phyloP scores from a whole-genome alignment of 1,140 invertebrate species.

The Carposina sasakii region DNA sequence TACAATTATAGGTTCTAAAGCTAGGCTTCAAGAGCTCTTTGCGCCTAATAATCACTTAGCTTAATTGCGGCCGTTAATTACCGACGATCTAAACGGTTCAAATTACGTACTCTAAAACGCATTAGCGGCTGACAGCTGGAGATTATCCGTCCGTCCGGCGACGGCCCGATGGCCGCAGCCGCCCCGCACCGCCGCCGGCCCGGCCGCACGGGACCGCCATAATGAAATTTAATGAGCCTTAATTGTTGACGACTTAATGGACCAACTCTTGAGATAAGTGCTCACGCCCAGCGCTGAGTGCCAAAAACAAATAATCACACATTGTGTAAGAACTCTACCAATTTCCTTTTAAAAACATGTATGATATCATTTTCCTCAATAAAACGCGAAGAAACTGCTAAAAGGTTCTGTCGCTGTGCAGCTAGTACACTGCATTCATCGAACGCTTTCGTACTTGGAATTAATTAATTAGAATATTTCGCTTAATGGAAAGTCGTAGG shows the following conservation, averaged over 20 bases:
- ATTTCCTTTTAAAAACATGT: conserved; percentile 7
- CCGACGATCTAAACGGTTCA: conserved; percentile 68
- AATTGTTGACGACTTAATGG: conserved; percentile 70
- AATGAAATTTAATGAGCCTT: conserved; percentile 71
- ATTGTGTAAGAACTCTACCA: conserved; percentile 9
- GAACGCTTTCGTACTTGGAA: conserved; percentile 15
- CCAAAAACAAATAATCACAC: conserved; percentile 29
- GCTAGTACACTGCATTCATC: conserved; percentile 6
- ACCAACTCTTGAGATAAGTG: conserved; percentile 64
- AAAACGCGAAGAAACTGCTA: conserved; percentile 14
- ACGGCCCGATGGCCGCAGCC: conserved; percentile 35
- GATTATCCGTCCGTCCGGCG: conserved; percentile 68
- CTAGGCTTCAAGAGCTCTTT: too few species aligned
- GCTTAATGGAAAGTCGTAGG: conserved; percentile 20
- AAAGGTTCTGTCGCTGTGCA: conserved; percentile 17
- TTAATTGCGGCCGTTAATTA: conserved; percentile 67
- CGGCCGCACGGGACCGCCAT: conserved; percentile 42
- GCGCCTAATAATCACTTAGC: conserved; percentile 35
- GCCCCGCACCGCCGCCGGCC: conserved; percentile 22
- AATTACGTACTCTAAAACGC: conserved; percentile 73
- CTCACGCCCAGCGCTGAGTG: conserved; percentile 25
- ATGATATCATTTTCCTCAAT: conserved; percentile 14
- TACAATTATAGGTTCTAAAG: too few species aligned
- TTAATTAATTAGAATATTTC: conserved; percentile 23
- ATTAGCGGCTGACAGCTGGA: conserved; percentile 70